A percentile compares a stretch with the other conserved stretches of the same genome.
These are phyloP conservation scores for Epirrita christyi DNA, from an alignment of 2,888 invertebrate species.

Conservation along the genomic window DNA sequence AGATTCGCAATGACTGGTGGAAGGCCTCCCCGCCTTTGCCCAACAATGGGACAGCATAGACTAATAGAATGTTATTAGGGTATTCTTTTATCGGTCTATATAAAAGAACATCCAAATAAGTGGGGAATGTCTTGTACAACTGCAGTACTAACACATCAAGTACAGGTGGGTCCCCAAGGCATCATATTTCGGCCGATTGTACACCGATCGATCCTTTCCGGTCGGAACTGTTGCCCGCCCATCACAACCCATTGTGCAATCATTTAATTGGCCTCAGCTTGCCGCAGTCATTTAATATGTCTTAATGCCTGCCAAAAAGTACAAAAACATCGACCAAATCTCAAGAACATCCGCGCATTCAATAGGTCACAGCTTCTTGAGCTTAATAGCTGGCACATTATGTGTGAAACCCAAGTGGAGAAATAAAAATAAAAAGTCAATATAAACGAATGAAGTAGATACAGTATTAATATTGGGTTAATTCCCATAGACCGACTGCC, in stretches of 20 bases:
- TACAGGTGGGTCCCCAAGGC: slow-evolving; percentile 73
- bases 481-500: too few relatives aligned
- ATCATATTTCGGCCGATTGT: slow-evolving; percentile 72
- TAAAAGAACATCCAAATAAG: too few relatives aligned
- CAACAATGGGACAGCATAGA: too few relatives aligned
- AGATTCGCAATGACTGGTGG: too few relatives aligned
- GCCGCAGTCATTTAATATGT: slow-evolving; percentile 78
- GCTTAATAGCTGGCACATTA: slow-evolving; percentile 10
- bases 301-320: slow-evolving; percentile 63
- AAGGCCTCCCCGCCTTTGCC: too few relatives aligned
- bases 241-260: slow-evolving; percentile 63
- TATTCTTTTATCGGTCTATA: too few relatives aligned
- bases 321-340: slow-evolving; percentile 68
- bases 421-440: neutral
- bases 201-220: slow-evolving; percentile 76
- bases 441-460: neutral
- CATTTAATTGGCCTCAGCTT: slow-evolving; percentile 76
- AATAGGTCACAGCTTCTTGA: slow-evolving; percentile 32
- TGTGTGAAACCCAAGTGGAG: too few relatives aligned
- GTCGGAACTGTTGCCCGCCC: slow-evolving; percentile 81
- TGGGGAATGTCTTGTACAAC: slow-evolving; percentile 5
- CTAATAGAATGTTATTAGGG: too few relatives aligned
- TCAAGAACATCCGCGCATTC: slow-evolving; percentile 73
- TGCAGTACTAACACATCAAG: slow-evolving; percentile 3
- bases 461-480: too few relatives aligned